Evolutionary conservation across 2,888 invertebrate species (phyloP).

Genomic region (Caenorhabditis sulstoni): DNA sequence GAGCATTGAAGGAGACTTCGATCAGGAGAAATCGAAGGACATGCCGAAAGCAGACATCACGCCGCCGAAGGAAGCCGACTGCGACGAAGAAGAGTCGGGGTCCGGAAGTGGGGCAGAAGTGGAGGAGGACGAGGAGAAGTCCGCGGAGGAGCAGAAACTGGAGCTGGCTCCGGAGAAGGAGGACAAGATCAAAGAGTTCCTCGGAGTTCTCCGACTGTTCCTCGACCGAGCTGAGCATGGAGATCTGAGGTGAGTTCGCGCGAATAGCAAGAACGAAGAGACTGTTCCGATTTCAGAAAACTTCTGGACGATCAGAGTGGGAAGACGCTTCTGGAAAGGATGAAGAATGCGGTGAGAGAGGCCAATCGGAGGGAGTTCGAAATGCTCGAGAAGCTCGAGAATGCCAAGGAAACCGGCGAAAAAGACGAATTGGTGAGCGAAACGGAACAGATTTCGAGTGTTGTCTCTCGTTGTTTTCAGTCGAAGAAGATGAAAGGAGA

Average conservation of each 20-base stretch:
- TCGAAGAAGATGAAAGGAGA: constrained; percentile 30
- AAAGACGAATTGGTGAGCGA: constrained; percentile 18
- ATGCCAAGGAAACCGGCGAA: constrained; percentile 34
- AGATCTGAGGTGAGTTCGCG: constrained; percentile 43
- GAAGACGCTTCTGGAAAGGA: constrained; percentile 56
- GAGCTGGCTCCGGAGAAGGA: constrained; percentile 51
- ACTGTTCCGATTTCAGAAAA: constrained; percentile 35
- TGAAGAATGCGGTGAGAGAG: constrained; percentile 58
- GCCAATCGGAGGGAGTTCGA: constrained; percentile 57
- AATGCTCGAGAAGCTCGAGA: constrained; percentile 52
- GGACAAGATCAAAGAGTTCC: constrained; percentile 58
- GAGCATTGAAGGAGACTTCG: constrained; percentile 57
- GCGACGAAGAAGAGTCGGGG: constrained; percentile 52
- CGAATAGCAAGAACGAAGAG: too few relatives aligned
- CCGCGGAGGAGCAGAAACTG: constrained; percentile 1
- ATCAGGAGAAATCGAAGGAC: constrained; percentile 40
- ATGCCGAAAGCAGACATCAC: constrained; percentile 59
- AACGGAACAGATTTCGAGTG: background rate
- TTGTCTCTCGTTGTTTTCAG: too few relatives aligned
- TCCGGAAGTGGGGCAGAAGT: constrained; percentile 33
- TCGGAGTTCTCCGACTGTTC: constrained; percentile 55
- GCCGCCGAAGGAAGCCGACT: constrained; percentile 56
- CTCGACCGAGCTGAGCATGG: constrained; percentile 58
- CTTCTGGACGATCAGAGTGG: constrained; percentile 57
- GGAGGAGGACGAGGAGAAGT: constrained; percentile 19